Base-by-base conservation (phyloP, 2,113 vertebrate genomes). In the Serinus canaria region DNA sequence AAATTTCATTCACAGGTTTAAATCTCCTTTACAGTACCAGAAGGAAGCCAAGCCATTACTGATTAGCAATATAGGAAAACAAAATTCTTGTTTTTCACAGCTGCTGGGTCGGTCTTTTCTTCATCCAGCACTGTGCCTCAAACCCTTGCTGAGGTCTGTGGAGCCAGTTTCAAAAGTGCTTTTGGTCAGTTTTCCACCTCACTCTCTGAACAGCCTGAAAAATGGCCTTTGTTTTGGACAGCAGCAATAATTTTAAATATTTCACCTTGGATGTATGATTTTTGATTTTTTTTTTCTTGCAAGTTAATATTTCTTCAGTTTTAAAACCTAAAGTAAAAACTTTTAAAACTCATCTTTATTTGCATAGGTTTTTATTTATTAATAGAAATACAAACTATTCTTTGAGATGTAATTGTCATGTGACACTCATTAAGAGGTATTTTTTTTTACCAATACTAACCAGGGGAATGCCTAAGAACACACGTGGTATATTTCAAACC, bases 371-470 rank as follows among this genome's bases (percentile, higher is more conserved):
- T 33, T 94, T 58, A 49, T 53, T 52, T 62, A 59, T 33, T 50
- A 13, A 49, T 9, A 69, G 44, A 80, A 69, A 46, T 35, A 35
- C 12, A 11, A 9, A 13, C 1, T 20, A 12, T 22, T 43, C 41
- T 43, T 43, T 43, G 1, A 23, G 4, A 3, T 46, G 3, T 9
- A 3, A 0, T 46, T 79, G 5, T 47, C 23, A 39, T 4, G 6
- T 77, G n/a, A 16, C 13, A 35, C 2, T 44, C 33, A 35, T 33
- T 7, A 53, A 60, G 7, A 50, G 15, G 1, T n/a, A 13, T 20
- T 46, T 22, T 5, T 82, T 55, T 43, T 82, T 53, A 46, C 21
- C 7, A 62, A 1, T 9, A 33, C 13, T 33, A 37, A 37, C 59
- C 13, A 43, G 13, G 4, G 10, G 41, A 41, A 19, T 41, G 7